Evolutionary conservation across 1,140 invertebrate species (phyloP), one percentile per base, ranked within the genome.

Genomic region (Rhyzopertha dominica): DNA sequence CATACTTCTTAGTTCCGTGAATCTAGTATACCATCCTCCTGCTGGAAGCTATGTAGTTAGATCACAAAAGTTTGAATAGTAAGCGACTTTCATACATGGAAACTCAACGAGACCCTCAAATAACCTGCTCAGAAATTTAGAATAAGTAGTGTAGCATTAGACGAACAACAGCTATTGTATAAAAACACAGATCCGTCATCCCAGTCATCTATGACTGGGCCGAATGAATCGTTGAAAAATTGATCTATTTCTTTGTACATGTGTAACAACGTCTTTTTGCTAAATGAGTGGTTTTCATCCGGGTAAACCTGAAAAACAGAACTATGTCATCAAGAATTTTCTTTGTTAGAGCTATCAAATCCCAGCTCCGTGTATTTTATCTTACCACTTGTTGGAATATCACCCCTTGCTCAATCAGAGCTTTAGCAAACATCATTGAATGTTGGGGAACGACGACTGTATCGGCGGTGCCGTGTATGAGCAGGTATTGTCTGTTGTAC

Each of bases 371-470:
- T n/a, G n/a, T 38, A 5, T 9, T 17, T 29, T 47, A 17, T 56
- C 58, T 66, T 69, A 90, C 87, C 76, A 89, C 81, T 57, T 88
- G 81, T 48, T 80, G 75, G 65, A 88, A 91, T 30, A 87, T 72
- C 4, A 90, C 78, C 34, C 79, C 79, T 50, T 81, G 78, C 40
- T 81, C 74, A 2, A 84, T 78, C 9, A 94, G 69, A 1, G 84
- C 79, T 46, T 81, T 79, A 5, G 86, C 82, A n/a, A 92, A 72
- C 61, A 87, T 78, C 54, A 90, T 78, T 2, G 86, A 82, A 62
- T 94, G 87, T 59, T 88, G 86, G 53, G 87, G 80, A 61, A 90
- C 89, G n/a, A 90, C 84, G 46, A 79, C 70, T 32, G 85, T 78
- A 61, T 91, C 87, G 2, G 83, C 83, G 1, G 85, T 85, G 5